Base-by-base conservation (phyloP, 2,888 invertebrate species). In the Trichacis sp. region DNA sequence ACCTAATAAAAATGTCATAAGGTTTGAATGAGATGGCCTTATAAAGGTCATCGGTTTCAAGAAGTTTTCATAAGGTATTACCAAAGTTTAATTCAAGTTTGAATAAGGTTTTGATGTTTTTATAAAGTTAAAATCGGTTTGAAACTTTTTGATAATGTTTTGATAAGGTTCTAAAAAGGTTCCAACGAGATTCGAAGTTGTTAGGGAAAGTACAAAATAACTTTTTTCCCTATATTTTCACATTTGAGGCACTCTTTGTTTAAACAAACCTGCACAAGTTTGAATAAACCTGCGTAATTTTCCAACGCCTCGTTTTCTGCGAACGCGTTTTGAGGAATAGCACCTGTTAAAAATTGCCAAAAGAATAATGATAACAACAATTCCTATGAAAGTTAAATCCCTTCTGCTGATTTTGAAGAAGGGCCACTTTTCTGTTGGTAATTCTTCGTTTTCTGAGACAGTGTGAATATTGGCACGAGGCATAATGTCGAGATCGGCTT, bases 221-320 rank as follows among this genome's bases (percentile, higher is more conserved):
- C 24, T 33, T n/a, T 62, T n/a, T n/a, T 24, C 8, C 24, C 24
- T 8, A 3, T 8, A 24, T 24, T 24, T 24, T 72, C 73, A 84
- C 72, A 82, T 77, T 65, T 77, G 78, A 74, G 82, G 82, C 75
- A 83, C 82, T 78, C 80, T 77, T 51, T 78, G 81, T n/a, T n/a
- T n/a, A n/a, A n/a, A n/a, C n/a, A n/a, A n/a, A 46, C 77, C 67
- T 45, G 84, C 77, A 55, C 84, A 79, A 2, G 81, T 79, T 73
- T 83, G 83, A 64, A 84, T 81, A n/a, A 81, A 79, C 68, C 82
- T 76, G 29, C 82, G 80, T 55, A 84, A 68, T 72, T 76, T 76
- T 50, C 80, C 76, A 15, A 82, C 77, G 6, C 77, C 68, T 55
- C 82, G 75, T 77, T 81, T 83, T 71, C 83, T 80, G 42, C 82